A percentile compares a stretch with the other conserved stretches of the same genome.
These are phyloP conservation scores for Chiridota heheva DNA, from an alignment of 35 echinoderm and acorn worm species.

Conservation along the genomic window DNA sequence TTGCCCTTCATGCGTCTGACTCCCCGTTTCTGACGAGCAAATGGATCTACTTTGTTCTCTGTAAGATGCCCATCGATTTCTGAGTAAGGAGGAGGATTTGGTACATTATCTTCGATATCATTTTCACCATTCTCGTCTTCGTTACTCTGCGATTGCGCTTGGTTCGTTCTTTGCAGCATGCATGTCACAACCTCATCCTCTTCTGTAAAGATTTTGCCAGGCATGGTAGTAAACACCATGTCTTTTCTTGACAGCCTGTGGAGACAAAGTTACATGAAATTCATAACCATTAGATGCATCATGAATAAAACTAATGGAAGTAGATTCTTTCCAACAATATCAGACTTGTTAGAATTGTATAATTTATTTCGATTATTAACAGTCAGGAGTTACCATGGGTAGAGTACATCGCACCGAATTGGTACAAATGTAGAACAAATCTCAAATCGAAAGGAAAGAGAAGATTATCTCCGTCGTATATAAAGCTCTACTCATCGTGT, in stretches of 20 bases:
- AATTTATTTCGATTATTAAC: not conserved
- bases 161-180: constrained; percentile 10
- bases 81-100: constrained; percentile 20
- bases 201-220: constrained; percentile 84
- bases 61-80: constrained; percentile 23
- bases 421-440: not conserved
- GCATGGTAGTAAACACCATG: constrained; percentile 92
- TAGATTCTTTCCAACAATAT: not conserved
- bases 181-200: constrained; percentile 78
- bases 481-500: too few relatives aligned
- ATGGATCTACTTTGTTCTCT: constrained; percentile 24
- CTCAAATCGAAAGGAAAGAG: not conserved
- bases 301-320: not conserved
- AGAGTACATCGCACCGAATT: not conserved
- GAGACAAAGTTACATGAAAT: constrained; percentile 1
- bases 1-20: not conserved
- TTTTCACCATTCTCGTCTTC: constrained; percentile 12
- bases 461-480: not conserved
- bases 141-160: constrained; percentile 18
- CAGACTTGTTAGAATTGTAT: not conserved
- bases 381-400: not conserved
- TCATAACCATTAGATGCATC: not conserved
- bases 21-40: not conserved
- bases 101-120: too few relatives aligned
- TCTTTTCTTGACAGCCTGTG: constrained; percentile 74